A percentile compares a stretch with the other conserved stretches of the same genome.
phyloP scores from a whole-genome alignment of 2,888 invertebrate genomes.

The Uloborus plumipes region DNA sequence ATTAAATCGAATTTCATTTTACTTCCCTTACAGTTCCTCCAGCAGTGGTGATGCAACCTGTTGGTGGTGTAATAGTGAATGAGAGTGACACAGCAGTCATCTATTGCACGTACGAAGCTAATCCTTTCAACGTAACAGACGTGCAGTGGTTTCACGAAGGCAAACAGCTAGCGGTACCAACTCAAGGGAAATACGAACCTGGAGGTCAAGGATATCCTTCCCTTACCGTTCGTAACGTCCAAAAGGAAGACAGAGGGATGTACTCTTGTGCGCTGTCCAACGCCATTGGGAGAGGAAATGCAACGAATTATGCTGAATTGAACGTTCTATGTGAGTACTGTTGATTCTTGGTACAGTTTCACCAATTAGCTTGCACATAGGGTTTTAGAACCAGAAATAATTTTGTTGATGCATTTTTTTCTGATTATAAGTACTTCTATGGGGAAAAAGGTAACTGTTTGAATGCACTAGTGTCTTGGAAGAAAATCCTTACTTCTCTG shows the following conservation, averaged over 20 bases:
- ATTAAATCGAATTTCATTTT: not conserved
- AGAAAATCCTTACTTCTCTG: too few species aligned
- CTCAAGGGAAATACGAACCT: conserved; percentile 38
- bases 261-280: conserved; percentile 66
- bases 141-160: conserved; percentile 66
- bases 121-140: conserved; percentile 65
- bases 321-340: conserved; percentile 66
- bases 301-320: conserved; percentile 63
- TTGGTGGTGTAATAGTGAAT: conserved; percentile 66
- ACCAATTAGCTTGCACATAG: too few species aligned
- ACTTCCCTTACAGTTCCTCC: conserved; percentile 65
- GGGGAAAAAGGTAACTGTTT: too few species aligned
- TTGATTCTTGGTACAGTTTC: not conserved
- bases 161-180: conserved; percentile 43
- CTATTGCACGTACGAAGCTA: conserved; percentile 66
- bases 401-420: too few species aligned
- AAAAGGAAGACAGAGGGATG: conserved; percentile 65
- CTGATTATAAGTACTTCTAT: too few species aligned
- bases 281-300: conserved; percentile 65
- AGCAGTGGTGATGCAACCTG: conserved; percentile 66
- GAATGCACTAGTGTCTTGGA: too few species aligned
- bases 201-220: conserved; percentile 63
- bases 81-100: conserved; percentile 64
- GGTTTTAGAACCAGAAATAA: too few species aligned
- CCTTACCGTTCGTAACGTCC: conserved; percentile 65